phyloP scores from a whole-genome alignment of 1,140 invertebrate genomes.

The Epicauta chinensis region DNA sequence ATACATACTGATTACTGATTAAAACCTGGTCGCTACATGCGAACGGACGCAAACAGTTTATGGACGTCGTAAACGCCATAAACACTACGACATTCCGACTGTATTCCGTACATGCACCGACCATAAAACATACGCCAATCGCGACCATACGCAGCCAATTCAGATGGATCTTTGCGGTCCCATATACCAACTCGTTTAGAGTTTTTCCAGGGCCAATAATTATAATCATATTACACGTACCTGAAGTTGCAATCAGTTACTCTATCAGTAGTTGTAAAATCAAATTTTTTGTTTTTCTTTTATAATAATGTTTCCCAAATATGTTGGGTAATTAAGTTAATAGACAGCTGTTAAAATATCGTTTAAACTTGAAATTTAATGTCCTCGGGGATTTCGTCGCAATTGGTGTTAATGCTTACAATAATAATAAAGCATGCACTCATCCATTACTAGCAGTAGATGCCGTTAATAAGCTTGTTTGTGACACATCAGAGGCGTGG shows the following conservation, averaged over 20 bases:
- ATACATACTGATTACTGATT: slow-evolving; percentile 41
- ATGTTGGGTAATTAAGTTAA: not conserved
- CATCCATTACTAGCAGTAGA: no score
- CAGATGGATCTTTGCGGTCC: not conserved
- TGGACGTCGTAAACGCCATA: slow-evolving; percentile 36
- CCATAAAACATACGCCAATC: slow-evolving; percentile 11
- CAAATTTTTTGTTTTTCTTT: no score
- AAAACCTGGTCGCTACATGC: slow-evolving; percentile 34
- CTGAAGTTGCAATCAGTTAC: not conserved
- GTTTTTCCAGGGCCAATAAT: not conserved
- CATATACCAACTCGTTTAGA: not conserved
- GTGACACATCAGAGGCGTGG: not conserved
- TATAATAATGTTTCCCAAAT: not conserved
- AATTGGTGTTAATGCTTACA: no score
- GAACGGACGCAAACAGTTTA: slow-evolving; percentile 35
- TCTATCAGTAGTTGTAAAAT: not conserved
- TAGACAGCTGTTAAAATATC: no score
- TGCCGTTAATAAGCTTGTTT: no score
- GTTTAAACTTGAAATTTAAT: no score
- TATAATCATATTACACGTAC: not conserved
- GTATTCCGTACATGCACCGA: slow-evolving; percentile 21
- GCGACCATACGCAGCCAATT: not conserved
- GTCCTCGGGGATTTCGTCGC: no score
- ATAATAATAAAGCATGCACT: no score
- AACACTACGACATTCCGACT: slow-evolving; percentile 32